Evolutionary conservation across 1,140 invertebrate species (phyloP), one percentile per base, ranked within the genome.

Genomic region (Lanistes nyassanus): DNA sequence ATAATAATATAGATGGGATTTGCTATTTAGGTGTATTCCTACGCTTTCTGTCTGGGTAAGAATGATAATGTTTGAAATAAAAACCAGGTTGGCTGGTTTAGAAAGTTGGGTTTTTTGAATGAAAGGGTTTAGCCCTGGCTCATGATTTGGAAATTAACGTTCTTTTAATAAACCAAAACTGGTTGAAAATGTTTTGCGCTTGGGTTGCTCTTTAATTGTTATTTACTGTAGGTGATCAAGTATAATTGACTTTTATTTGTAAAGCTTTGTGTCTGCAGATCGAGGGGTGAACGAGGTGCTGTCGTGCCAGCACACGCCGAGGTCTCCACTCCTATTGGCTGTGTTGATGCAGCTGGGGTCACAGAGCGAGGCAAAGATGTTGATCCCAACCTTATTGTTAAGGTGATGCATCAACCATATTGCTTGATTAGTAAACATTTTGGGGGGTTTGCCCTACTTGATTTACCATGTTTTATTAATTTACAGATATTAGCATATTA

Each of bases 321-420:
- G 1, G 70, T 78, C n/a, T 21, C 56, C 29, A 55, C 55, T 39
- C 79, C 74, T 42, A 58, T 75, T 19, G 75, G 74, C 62, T 73
- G 47, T 19, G 47, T 72, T 7, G 58, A 72, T 21, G 23, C 42
- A 2, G 21, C 42, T 36, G 31, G 26, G 11, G 69, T 53, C 26
- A 23, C 36, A 26, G 60, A 72, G 21, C 56, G 37, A 65, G 58
- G 55, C 7, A 69, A 62, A 37, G 62, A 68, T 65, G 62, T 31
- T 11, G 62, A 72, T 56, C 67, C 69, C n/a, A 70, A 77, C 23
- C 76, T 77, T 34, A 77, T 77, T 68, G 76, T 77, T 29, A 77
- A 77, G 76, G 76, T 77, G 16, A 6, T n/a, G 16, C n/a, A 34
- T 75, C 13, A 29, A 75, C 19, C 23, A 47, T 13, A 11, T 9